A percentile compares a stretch with the other conserved stretches of the same genome.
These are phyloP conservation scores for Vanessa tameamea DNA, from an alignment of 1,140 invertebrate genomes.

Conservation along the genomic window DNA sequence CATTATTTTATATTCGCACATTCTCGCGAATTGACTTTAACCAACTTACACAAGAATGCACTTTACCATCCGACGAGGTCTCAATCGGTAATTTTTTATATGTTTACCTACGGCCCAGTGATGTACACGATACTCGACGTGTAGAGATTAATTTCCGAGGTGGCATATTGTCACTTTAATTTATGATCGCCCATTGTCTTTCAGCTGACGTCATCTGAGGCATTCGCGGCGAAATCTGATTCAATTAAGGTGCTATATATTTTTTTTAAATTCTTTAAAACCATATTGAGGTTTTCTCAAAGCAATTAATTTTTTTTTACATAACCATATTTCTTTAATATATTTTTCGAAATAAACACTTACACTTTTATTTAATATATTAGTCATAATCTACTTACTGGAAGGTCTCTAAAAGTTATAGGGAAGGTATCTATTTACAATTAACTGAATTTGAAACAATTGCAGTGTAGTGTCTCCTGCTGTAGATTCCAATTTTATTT, in stretches of 20 bases:
- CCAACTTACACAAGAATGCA: conserved; percentile 76
- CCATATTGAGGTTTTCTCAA: background rate
- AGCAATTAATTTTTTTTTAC: too few relatives aligned
- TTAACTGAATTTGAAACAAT: too few relatives aligned
- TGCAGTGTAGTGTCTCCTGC: too few relatives aligned
- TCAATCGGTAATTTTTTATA: conserved; percentile 75
- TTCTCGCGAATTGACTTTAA: conserved; percentile 70
- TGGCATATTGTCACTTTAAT: conserved; percentile 76
- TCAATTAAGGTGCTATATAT: conserved; percentile 48
- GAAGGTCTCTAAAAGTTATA: too few relatives aligned
- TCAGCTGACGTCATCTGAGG: conserved; percentile 67
- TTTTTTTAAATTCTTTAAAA: background rate
- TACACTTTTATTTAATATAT: too few relatives aligned
- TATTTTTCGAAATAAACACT: too few relatives aligned
- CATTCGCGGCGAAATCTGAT: conserved; percentile 57
- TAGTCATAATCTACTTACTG: too few relatives aligned
- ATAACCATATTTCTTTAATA: too few relatives aligned
- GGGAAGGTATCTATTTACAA: too few relatives aligned
- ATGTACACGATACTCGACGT: conserved; percentile 67
- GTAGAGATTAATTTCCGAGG: conserved; percentile 75
- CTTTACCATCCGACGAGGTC: conserved; percentile 64
- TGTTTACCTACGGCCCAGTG: conserved; percentile 56
- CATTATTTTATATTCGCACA: conserved; percentile 64
- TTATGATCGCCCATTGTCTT: conserved; percentile 76
- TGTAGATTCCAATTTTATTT: too few relatives aligned